Evolutionary conservation across 2,888 invertebrate species (phyloP).

Genomic region (Esperia sulphurella): DNA sequence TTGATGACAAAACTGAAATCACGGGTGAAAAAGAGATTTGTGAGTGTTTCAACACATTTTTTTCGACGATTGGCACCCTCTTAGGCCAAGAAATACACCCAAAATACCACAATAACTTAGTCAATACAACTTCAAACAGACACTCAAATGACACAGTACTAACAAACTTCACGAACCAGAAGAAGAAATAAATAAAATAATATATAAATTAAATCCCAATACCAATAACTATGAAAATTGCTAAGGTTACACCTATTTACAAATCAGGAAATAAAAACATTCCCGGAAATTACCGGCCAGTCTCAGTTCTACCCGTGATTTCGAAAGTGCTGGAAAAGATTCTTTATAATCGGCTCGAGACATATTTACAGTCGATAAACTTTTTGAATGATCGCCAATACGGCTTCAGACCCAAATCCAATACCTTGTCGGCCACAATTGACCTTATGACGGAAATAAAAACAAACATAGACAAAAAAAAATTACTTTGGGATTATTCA

Average conservation of each 20-base stretch:
- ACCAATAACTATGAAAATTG: conserved; percentile 12
- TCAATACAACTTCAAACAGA: background rate
- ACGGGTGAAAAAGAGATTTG: background rate
- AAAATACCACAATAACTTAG: background rate
- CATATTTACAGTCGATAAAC: background rate
- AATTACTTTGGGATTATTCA: conserved; percentile 15
- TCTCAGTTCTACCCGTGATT: conserved; percentile 11
- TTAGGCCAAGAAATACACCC: background rate
- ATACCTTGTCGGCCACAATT: too few relatives aligned
- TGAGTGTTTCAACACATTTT: conserved; percentile 1
- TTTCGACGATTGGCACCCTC: background rate
- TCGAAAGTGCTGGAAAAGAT: conserved; percentile 10
- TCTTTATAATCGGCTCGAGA: conserved; percentile 1
- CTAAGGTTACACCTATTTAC: conserved; percentile 18
- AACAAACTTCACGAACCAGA: background rate
- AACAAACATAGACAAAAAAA: conserved; percentile 14
- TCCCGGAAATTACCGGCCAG: conserved; percentile 17
- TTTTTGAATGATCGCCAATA: conserved; percentile 3
- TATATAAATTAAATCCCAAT: conserved; percentile 1
- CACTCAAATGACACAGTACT: background rate
- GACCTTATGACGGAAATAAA: conserved; percentile 17
- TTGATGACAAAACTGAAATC: too few relatives aligned
- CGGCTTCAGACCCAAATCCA: conserved; percentile 11
- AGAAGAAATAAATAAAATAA: conserved; percentile 3
- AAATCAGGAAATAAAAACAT: conserved; percentile 16